Evolutionary conservation across 1,140 invertebrate species (phyloP).

Genomic region (Drosophila tani): DNA sequence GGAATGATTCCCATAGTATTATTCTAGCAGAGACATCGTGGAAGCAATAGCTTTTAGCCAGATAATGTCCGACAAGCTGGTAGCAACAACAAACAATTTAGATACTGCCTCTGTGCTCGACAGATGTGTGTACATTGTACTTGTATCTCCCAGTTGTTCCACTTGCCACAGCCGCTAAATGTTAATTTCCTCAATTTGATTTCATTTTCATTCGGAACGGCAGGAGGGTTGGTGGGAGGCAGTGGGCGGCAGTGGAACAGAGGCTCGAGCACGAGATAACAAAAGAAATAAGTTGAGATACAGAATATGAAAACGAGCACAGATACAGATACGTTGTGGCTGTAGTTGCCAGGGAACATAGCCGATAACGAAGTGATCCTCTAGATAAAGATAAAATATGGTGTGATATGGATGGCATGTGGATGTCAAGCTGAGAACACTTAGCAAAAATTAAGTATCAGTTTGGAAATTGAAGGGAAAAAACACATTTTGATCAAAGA

Average conservation of each 20-base stretch:
- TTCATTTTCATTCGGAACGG: constrained; percentile 57
- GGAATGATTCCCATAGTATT: constrained; percentile 15
- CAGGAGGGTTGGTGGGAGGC: neutral
- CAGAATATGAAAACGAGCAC: constrained; percentile 3
- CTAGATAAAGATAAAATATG: constrained; percentile 34
- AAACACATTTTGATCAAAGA: too few species aligned
- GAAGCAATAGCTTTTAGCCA: constrained; percentile 26
- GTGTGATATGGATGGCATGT: constrained; percentile 28
- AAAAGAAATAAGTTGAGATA: constrained; percentile 39
- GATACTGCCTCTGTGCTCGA: constrained; percentile 11
- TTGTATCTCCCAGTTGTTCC: constrained; percentile 50
- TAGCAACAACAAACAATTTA: constrained; percentile 45
- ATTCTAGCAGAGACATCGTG: constrained; percentile 9
- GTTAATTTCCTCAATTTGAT: constrained; percentile 79
- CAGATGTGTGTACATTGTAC: constrained; percentile 16
- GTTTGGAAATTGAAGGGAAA: too few species aligned
- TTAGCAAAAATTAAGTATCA: neutral
- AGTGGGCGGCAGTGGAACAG: constrained; percentile 5
- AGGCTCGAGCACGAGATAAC: constrained; percentile 30
- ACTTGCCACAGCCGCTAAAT: constrained; percentile 61
- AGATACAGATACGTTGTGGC: constrained; percentile 9
- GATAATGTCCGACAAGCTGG: constrained; percentile 43
- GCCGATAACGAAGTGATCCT: constrained; percentile 22
- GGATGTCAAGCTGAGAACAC: neutral
- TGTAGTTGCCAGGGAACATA: constrained; percentile 22